These are phyloP conservation scores for Ascaphus truei DNA, from an alignment of 2,113 vertebrate genomes.

Conservation along the genomic window DNA sequence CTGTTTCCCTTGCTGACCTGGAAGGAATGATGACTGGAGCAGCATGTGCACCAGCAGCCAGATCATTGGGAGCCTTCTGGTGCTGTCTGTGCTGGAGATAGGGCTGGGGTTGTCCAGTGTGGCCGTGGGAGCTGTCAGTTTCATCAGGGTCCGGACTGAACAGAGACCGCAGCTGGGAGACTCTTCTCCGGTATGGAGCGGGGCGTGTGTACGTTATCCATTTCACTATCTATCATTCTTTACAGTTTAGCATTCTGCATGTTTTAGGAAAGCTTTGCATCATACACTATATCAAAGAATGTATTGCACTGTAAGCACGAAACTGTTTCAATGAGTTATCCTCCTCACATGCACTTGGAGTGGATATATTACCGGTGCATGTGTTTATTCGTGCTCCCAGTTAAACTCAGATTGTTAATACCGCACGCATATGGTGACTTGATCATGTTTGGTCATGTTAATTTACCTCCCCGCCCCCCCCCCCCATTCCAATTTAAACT, in stretches of 20 bases:
- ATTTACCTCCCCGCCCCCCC: too few relatives aligned
- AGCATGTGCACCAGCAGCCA: slow-evolving; percentile 97
- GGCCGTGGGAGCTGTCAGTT: slow-evolving; percentile 91
- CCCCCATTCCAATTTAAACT: not conserved
- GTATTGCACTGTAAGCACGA: too few relatives aligned
- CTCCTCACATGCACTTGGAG: too few relatives aligned
- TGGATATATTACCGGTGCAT: too few relatives aligned
- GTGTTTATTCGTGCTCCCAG: too few relatives aligned
- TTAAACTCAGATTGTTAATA: too few relatives aligned
- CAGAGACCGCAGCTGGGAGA: slow-evolving; percentile 90
- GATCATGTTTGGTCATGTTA: not conserved
- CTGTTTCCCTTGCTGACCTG: slow-evolving; percentile 56
- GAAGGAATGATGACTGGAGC: slow-evolving; percentile 85
- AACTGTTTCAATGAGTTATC: too few relatives aligned
- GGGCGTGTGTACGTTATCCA: slow-evolving; percentile 94
- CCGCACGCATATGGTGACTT: not conserved
- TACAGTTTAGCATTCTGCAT: slow-evolving; percentile 46
- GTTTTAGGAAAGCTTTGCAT: not conserved
- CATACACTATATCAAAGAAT: too few relatives aligned
- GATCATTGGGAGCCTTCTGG: slow-evolving; percentile 94
- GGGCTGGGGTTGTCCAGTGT: slow-evolving; percentile 96
- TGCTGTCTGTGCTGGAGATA: slow-evolving; percentile 95
- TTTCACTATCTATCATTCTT: slow-evolving; percentile 77
- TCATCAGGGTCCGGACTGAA: slow-evolving; percentile 78
- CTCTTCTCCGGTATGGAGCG: slow-evolving; percentile 98